Base-by-base conservation (phyloP, 2,888 invertebrate species). In the Meganola albula region DNA sequence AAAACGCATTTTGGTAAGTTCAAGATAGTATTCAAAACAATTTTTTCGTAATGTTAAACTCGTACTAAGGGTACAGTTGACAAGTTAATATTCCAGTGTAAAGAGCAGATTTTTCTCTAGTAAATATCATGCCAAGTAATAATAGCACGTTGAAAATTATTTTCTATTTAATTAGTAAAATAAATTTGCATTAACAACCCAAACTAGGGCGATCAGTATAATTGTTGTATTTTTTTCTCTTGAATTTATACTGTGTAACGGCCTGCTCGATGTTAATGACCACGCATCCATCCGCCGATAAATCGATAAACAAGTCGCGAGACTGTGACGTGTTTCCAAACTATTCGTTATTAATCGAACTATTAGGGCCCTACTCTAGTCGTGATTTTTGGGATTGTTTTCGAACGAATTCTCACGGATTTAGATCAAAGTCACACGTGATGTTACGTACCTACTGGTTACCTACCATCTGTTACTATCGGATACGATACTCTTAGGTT, bases 171-270 rank as follows among this genome's bases (percentile, higher is more conserved):
- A 82, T 84, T 79, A 83, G 75, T 74, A 51, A 58, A n/a, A 59
- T 60, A 48, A 48, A 83, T 85, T 83, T 80, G 74, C 85, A 85
- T 84, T 70, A 61, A 73, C 77, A 77, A 80, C 71, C 80, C 79
- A 80, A 83, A 80, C 70, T 77, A 71, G 82, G 82, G 73, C 73
- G 69, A 72, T 72, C 69, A 80, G 80, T 69, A 76, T 82, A 84
- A 83, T 80, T 79, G 71, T 20, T 78, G 60, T 51, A 63, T 67
- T 75, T 76, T 76, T 79, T 77, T 72, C 69, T 70, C 68, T 71
- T 71, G 74, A 74, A 75, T 66, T 74, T 73, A 70, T 62, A 48
- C 65, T 48, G 55, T 68, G 73, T 73, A 78, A 78, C 82, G 77
- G 80, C 75, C 68, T 64, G 58, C 21, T 37, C 44, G 83, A 80